Conservation (phyloP, 2,888 invertebrate genomes). For the Microctonus hyperodae region DNA sequence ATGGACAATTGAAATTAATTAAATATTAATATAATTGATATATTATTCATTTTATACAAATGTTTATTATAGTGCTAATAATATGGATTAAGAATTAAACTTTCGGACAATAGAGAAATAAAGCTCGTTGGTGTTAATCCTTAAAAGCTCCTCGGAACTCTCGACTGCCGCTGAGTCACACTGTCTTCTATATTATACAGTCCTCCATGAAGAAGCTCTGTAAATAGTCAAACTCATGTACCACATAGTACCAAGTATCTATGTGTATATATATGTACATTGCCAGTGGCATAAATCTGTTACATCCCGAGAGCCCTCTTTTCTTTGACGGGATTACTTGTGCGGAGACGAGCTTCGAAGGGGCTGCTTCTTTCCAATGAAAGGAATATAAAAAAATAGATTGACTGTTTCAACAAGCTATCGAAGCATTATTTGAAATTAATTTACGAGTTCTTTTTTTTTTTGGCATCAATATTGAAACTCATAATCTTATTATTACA, state of each 20-base stretch:
- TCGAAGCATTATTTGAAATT: constrained; percentile 30
- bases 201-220: constrained; percentile 30
- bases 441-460: no score
- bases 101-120: constrained; percentile 27
- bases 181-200: constrained; percentile 24
- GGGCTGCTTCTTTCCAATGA: constrained; percentile 36
- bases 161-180: constrained; percentile 23
- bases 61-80: constrained; percentile 20
- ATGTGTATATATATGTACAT: constrained; percentile 9
- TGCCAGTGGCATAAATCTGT: constrained; percentile 39
- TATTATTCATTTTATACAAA: neutral
- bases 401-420: neutral
- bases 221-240: constrained; percentile 40
- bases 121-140: constrained; percentile 41
- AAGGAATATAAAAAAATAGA: constrained; percentile 26
- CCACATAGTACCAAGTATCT: constrained; percentile 25
- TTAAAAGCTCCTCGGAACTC: constrained; percentile 34
- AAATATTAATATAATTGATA: neutral
- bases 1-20: no score
- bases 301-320: constrained; percentile 37
- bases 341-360: constrained; percentile 28
- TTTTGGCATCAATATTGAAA: neutral
- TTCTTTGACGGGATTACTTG: constrained; percentile 44
- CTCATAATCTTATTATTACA: no score
- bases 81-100: constrained; percentile 23